Base-by-base conservation (phyloP, 2,888 invertebrate species). In the Diploptera punctata region DNA sequence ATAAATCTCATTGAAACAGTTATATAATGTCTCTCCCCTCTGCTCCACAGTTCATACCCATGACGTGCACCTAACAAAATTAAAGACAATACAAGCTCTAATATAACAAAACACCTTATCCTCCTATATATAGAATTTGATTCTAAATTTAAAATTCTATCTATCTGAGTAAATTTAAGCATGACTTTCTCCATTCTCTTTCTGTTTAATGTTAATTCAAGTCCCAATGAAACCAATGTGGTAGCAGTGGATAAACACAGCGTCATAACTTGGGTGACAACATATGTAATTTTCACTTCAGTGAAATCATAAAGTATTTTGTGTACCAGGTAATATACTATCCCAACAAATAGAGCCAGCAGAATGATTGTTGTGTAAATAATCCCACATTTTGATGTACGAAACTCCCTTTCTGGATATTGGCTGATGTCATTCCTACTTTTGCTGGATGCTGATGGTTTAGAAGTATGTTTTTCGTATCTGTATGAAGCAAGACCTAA, bases 221-320 rank as follows among this genome's bases (percentile, higher is more conserved):
- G 57, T n/a, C 29, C 57, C 26, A 57, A n/a, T n/a, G 57, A n/a
- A 3, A 16, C 31, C 29, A 57, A 16, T 0, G 57, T 57, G 4
- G 57, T 57, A n/a, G 57, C 57, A 29, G 57, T 29, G 2, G 57
- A 57, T 18, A 57, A 57, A 57, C 57, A 57, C 4, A 57, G 29
- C 13, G 57, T 57, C 57, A 57, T 57, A 2, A 57, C 26, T 31
- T 57, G 57, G 26, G 57, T 57, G n/a, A 57, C 57, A 29, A 13
- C 29, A 29, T 57, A 57, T 3, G 57, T 57, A 3, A 57, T 2
- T 57, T 57, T 57, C 57, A 31, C 57, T 0, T 57, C 57, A 0
- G 57, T 29, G 16, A 13, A 29, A 16, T 57, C 57, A 29, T 29
- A 57, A 29, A 57, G 26, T 1, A 57, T 57, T 18, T 57, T 57